Evolutionary conservation across 2,888 invertebrate genomes (phyloP), one percentile per base, ranked within the genome.

Genomic region (Nomada hirtipes): DNA sequence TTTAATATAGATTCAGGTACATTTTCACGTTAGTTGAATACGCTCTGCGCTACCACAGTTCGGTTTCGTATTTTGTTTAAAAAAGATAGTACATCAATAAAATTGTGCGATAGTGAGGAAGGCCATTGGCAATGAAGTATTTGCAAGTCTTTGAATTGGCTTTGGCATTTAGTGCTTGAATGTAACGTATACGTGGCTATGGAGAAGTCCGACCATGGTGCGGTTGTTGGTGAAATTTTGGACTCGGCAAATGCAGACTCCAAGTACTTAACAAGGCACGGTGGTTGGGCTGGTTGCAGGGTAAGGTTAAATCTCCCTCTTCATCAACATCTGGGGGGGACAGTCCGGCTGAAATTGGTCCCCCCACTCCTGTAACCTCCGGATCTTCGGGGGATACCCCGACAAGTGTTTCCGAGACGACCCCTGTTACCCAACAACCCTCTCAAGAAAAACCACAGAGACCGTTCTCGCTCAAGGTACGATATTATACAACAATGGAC

Each of bases 381-480:
- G 91, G 90, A 89, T 92, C 92, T 88, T 87, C 92, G 85, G 92
- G 90, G 86, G 91, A 92, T 79, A 89, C 91, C 85, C 90, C 93
- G 76, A 85, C 92, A 80, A 91, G 90, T 83, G 87, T 90, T 86
- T 87, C 90, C 82, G 92, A 92, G 90, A 87, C 91, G 86, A 85
- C 89, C 87, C 86, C 88, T 47, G 90, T 90, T 87, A 85, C 89
- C 88, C 94, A 93, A 91, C 93, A 91, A 89, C 90, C 90, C 91
- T 84, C 91, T 80, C 92, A 92, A 92, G 93, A 94, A 86, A 95
- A 95, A 94, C 95, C 95, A 86, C 95, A 95, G 92, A 94, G 95
- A 93, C 95, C 95, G 90, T 95, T 95, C 93, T 95, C 95, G 88
- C 94, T 95, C 90, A 95, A 95, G 95, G 95, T 95, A 95, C 92